Percentiles rank a stretch among this genome's conserved stretches.
These are phyloP conservation scores for Dysidea cf. avara DNA, from an alignment of 37 sponge, comb jelly and placozoan genomes.

Conservation along the genomic window DNA sequence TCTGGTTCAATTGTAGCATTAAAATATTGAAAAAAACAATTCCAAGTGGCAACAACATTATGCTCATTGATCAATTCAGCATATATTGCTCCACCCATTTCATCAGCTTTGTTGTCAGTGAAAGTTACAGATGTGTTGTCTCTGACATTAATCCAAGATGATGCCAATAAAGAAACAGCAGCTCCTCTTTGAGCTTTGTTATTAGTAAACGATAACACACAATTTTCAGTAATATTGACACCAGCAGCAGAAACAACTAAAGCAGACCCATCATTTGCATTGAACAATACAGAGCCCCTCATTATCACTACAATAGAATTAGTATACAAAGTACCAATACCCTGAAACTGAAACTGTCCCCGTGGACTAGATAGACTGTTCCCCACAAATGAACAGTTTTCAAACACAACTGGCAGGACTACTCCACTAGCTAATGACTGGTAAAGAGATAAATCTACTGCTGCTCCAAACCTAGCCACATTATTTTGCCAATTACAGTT, in stretches of 20 bases:
- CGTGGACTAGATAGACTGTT: too few species aligned
- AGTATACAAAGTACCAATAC: background rate
- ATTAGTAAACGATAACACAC: background rate
- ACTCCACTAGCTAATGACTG: background rate
- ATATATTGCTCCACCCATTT: constrained; percentile 16
- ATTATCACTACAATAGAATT: background rate
- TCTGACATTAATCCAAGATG: constrained; percentile 4
- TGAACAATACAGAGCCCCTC: background rate
- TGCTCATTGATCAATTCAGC: constrained; percentile 5
- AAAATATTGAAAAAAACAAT: constrained; percentile 15
- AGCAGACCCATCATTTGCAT: background rate
- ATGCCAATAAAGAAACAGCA: constrained; percentile 8
- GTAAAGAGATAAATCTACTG: constrained; percentile 7
- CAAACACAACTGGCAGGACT: too few species aligned
- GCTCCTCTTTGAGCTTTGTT: constrained; percentile 10
- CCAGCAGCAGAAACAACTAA: background rate
- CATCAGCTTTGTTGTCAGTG: background rate
- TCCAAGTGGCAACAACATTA: constrained; percentile 1
- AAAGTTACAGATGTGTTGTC: background rate
- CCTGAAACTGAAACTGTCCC: too few species aligned
- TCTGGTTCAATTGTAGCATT: background rate
- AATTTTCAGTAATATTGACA: too few species aligned
- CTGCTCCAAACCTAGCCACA: constrained; percentile 16
- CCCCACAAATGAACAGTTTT: too few species aligned
- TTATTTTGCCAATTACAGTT: constrained; percentile 3